phyloP scores from a whole-genome alignment of 2,888 invertebrate species.

The Neoaliturus tenellus region DNA sequence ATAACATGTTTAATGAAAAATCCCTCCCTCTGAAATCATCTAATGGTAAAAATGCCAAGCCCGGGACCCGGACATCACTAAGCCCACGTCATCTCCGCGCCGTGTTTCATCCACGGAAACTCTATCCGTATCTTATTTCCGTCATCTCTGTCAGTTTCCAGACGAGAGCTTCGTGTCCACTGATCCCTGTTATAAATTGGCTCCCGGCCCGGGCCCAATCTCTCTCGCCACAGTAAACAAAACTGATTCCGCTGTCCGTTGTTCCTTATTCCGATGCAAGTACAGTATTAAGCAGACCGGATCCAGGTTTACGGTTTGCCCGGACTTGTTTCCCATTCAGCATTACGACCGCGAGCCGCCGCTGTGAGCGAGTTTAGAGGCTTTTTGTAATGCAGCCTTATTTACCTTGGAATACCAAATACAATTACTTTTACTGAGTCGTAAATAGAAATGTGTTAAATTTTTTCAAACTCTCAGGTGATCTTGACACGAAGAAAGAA shows the following conservation, averaged over 20 bases:
- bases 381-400: no score
- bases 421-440: no score
- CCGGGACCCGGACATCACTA: neutral
- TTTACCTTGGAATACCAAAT: no score
- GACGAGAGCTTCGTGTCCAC: neutral
- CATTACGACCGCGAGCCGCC: neutral
- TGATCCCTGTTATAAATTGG: constrained; percentile 20
- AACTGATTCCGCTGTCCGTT: neutral
- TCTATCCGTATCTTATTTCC: constrained; percentile 2
- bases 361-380: no score
- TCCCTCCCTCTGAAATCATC: no score
- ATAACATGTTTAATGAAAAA: no score
- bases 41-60: neutral
- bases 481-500: no score
- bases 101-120: neutral
- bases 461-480: no score
- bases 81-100: neutral
- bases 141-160: constrained; percentile 26
- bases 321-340: neutral
- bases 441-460: no score
- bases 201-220: neutral
- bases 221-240: constrained; percentile 1
- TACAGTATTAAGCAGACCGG: neutral
- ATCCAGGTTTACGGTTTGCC: constrained; percentile 5
- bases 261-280: constrained; percentile 22